phyloP scores from a whole-genome alignment of 2,888 invertebrate species.

The Hecatera dysodea region DNA sequence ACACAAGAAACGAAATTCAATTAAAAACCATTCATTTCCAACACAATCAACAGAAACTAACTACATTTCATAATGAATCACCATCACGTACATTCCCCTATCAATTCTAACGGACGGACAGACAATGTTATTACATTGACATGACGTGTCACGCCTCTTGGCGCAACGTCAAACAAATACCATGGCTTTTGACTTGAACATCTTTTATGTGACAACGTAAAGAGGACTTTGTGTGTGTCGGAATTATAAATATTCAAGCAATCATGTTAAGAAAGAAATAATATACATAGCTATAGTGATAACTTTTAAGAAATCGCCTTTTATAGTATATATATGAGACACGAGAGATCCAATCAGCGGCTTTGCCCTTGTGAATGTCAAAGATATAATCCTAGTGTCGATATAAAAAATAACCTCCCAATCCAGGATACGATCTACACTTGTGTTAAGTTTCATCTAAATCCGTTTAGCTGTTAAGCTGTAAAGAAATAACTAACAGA shows the following conservation, averaged over 20 bases:
- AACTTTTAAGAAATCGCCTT: neutral
- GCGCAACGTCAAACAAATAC: constrained; percentile 56
- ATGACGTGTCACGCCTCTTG: constrained; percentile 55
- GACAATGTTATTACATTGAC: constrained; percentile 55
- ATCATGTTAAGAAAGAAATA: neutral
- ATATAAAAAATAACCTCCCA: no score
- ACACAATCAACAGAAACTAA: constrained; percentile 48
- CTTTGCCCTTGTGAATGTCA: no score
- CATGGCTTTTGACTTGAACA: constrained; percentile 47
- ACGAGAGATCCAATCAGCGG: no score
- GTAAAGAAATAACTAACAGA: no score
- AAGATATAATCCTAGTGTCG: no score
- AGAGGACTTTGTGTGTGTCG: constrained; percentile 16
- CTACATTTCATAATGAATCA: constrained; percentile 57
- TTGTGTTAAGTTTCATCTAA: no score
- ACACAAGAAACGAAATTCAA: constrained; percentile 33
- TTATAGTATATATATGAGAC: neutral
- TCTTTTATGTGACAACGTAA: constrained; percentile 41
- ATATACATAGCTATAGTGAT: neutral
- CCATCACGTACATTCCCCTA: constrained; percentile 37
- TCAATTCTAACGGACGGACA: constrained; percentile 45
- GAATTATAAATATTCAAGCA: constrained; percentile 6
- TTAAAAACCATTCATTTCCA: constrained; percentile 46
- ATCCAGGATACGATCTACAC: no score
- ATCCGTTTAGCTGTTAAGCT: no score